Conservation (phyloP, 2,888 invertebrate species). For the Diarsia rubi region DNA sequence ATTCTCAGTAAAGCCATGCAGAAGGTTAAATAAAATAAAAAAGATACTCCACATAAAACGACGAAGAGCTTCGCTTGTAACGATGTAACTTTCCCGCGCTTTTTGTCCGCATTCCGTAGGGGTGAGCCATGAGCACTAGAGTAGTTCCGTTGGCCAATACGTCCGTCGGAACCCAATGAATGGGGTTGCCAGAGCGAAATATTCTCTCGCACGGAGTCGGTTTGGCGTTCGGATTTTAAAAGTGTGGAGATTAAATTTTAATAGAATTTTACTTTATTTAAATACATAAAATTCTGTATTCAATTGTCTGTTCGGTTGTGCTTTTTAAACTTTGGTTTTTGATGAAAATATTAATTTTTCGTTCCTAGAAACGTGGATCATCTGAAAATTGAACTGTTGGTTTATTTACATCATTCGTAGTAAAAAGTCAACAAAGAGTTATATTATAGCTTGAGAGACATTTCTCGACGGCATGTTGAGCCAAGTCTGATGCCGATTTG, state of each 20-base stretch:
- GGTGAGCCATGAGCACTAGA: slow-evolving; percentile 48
- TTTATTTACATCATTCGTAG: too few species aligned
- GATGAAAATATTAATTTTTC: background rate
- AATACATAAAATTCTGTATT: too few species aligned
- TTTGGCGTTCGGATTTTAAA: slow-evolving; percentile 55
- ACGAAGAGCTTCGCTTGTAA: slow-evolving; percentile 44
- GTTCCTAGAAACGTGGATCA: too few species aligned
- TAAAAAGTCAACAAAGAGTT: too few species aligned
- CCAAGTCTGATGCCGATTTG: too few species aligned
- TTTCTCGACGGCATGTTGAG: too few species aligned
- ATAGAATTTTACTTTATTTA: background rate
- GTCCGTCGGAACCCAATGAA: slow-evolving; percentile 62
- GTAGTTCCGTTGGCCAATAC: slow-evolving; percentile 61
- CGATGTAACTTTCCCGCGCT: slow-evolving; percentile 54
- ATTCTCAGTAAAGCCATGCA: slow-evolving; percentile 24
- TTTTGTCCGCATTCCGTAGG: slow-evolving; percentile 58
- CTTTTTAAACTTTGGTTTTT: background rate
- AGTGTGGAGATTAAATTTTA: slow-evolving; percentile 39
- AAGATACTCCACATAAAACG: slow-evolving; percentile 33
- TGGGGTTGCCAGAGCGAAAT: slow-evolving; percentile 62
- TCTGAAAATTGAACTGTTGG: too few species aligned
- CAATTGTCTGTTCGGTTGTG: background rate
- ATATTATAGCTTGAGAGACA: too few species aligned
- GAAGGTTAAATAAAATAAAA: slow-evolving; percentile 27
- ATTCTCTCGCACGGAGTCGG: slow-evolving; percentile 47